Evolutionary conservation across 2,113 vertebrate genomes (phyloP), one percentile per base, ranked within the genome.

Genomic region (Clarias magur): DNA sequence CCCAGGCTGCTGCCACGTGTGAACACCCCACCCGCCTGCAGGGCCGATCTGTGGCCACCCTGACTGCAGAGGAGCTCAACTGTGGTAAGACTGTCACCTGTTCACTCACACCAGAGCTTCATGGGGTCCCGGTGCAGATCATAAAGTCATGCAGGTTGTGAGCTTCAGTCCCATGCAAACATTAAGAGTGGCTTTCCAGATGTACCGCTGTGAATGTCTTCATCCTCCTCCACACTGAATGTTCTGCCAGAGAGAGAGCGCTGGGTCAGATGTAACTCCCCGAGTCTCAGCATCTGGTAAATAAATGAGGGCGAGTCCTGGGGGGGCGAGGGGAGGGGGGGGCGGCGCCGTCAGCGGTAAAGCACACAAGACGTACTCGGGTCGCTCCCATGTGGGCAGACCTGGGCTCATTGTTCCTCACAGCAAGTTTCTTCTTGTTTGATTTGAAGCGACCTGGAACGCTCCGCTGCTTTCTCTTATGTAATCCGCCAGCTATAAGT

Each of bases 1-100:
- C 98, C 0, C 98, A 99, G 89, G 98, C 98, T 0, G 98, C 98
- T 0, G 98, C 98, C 62, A 99, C 98, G 89, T 99, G 98, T 19
- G 98, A 99, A 83, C 95, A 96, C 59, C 98, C 98, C 1, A 94
- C 94, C 15, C 95, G 95, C 17, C 95, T 99, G 89, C 98, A 99
- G 92, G 98, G 98, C 5, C 94, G 98, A 83, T 99, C 98, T 0
- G 97, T 99, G 89, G 98, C 98, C 0, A 97, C 97, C 0, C 96
- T 99, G 91, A 99, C 97, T 0, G 97, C 97, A 0, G 95, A 97
- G 87, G 98, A 99, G 91, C 96, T 99, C 75, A 97, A 96, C 93
- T 99, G 98, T 92, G 98, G 98, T 99, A 95, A 91, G 95, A 91
- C 60, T 85, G 17, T 27, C 12, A 83, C 63, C 82, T 34, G 65